Evolutionary conservation across 2,888 invertebrate species (phyloP).

Genomic region (Hofmannophila pseudospretella): DNA sequence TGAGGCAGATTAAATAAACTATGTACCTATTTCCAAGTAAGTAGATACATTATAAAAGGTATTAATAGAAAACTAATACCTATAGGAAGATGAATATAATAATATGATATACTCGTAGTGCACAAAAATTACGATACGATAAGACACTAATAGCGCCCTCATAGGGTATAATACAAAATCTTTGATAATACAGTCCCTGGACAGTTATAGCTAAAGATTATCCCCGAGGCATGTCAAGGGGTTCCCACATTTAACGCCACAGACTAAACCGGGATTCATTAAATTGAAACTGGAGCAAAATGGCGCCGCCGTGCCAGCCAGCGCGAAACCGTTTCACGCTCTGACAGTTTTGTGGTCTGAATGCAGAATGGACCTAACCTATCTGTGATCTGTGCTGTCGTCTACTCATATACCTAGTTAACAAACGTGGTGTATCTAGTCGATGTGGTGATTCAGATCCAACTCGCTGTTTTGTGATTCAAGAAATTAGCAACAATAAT

Average conservation of each 20-base stretch:
- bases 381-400: conserved; percentile 39
- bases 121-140: no score
- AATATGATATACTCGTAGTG: no score
- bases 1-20: no score
- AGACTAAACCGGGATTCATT: conserved; percentile 52
- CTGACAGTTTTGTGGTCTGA: conserved; percentile 54
- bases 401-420: no score
- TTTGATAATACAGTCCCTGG: background rate
- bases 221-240: conserved; percentile 31
- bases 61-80: no score
- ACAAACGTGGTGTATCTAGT: no score
- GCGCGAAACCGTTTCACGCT: conserved; percentile 55
- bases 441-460: no score
- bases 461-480: no score
- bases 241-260: conserved; percentile 41
- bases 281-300: conserved; percentile 57
- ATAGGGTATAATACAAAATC: background rate
- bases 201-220: conserved; percentile 30
- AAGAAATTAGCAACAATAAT: no score
- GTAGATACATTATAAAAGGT: no score
- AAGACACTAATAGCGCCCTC: conserved; percentile 4
- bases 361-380: conserved; percentile 50
- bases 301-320: conserved; percentile 47
- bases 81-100: no score
- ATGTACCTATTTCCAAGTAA: no score